phyloP scores from a whole-genome alignment of 1,140 invertebrate species.

The Adoxophyes honmai region DNA sequence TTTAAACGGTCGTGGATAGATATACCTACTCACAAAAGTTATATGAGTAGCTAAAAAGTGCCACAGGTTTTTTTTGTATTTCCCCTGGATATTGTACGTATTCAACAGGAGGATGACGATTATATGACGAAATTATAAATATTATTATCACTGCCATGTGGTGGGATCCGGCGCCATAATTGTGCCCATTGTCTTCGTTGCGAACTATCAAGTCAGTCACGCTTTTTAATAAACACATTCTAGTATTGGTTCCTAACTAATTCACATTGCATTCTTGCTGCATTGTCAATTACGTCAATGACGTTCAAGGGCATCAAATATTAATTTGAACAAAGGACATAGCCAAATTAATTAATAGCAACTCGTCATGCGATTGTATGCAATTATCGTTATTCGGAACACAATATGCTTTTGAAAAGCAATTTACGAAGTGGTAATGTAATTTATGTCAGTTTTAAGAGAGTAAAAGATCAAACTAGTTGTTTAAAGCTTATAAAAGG shows the following conservation, averaged over 20 bases:
- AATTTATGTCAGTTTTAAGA: no score
- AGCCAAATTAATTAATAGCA: constrained; percentile 22
- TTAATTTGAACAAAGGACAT: constrained; percentile 22
- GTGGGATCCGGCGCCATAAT: background rate
- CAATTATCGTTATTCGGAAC: no score
- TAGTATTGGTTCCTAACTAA: background rate
- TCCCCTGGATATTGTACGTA: no score
- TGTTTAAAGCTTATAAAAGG: no score
- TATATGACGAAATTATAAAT: constrained; percentile 1
- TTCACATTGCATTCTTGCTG: constrained; percentile 21
- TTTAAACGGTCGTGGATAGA: no score
- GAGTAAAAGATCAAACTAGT: no score
- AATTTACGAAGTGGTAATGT: no score
- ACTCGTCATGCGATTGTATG: no score
- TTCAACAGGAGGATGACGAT: background rate
- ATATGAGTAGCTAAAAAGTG: no score
- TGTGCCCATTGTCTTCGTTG: constrained; percentile 28
- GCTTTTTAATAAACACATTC: constrained; percentile 40
- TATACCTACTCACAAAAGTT: no score
- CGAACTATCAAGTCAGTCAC: constrained; percentile 15
- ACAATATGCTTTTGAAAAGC: no score
- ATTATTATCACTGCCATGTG: background rate
- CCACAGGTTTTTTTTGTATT: no score
- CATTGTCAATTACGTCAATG: constrained; percentile 36
- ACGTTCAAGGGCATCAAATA: constrained; percentile 30